Evolutionary conservation across 1,140 invertebrate species (phyloP).

Genomic region (Trachymyrmex septentrionalis): DNA sequence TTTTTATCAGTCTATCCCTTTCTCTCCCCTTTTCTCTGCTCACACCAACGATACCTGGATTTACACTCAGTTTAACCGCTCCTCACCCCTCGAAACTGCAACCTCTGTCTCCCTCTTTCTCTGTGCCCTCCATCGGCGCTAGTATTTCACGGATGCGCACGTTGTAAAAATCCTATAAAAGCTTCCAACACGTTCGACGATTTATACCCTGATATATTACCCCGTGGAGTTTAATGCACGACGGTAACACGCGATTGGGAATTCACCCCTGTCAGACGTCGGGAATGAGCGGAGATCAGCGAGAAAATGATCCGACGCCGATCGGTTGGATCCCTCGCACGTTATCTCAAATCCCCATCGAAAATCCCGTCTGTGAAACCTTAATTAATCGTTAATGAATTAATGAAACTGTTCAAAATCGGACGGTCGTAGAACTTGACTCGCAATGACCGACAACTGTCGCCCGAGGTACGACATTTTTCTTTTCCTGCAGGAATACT

Average conservation of each 20-base stretch:
- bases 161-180: conserved; percentile 76
- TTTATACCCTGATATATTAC: conserved; percentile 68
- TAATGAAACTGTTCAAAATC: not conserved
- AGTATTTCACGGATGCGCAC: conserved; percentile 70
- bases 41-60: conserved; percentile 64
- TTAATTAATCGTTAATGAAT: conserved; percentile 18
- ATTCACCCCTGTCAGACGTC: conserved; percentile 6
- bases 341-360: not conserved
- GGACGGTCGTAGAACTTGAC: not conserved
- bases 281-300: conserved; percentile 4
- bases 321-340: conserved; percentile 18
- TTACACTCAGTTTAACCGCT: conserved; percentile 73
- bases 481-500: not conserved
- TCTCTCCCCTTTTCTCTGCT: conserved; percentile 5
- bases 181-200: conserved; percentile 71
- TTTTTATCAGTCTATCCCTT: conserved; percentile 25
- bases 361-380: conserved; percentile 10
- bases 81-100: not conserved
- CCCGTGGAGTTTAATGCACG: conserved; percentile 56
- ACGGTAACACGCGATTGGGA: conserved; percentile 59
- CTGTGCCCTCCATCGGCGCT: conserved; percentile 28
- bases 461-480: not conserved
- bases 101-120: not conserved
- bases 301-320: conserved; percentile 39
- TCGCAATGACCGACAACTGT: not conserved